A percentile compares a stretch with the other conserved stretches of the same genome.
Evolutionary conservation across 2,888 invertebrate genomes (phyloP).

Genomic region (Morpho deidamia): DNA sequence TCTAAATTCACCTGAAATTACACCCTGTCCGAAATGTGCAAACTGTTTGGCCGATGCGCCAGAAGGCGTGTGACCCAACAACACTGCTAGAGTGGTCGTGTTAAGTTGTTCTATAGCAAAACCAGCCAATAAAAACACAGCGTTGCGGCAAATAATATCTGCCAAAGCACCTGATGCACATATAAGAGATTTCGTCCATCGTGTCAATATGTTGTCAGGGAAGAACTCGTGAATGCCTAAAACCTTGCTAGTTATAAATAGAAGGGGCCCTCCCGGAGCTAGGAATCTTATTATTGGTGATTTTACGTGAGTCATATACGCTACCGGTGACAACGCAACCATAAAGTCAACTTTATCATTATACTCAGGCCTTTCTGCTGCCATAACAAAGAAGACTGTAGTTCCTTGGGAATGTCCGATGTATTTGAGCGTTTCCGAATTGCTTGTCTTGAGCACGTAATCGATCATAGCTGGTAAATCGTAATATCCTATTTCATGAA

Average conservation of each 20-base stretch:
- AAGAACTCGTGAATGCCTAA: slow-evolving; percentile 81
- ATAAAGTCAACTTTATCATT: slow-evolving; percentile 74
- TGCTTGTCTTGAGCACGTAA: slow-evolving; percentile 76
- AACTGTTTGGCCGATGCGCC: slow-evolving; percentile 74
- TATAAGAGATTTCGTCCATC: slow-evolving; percentile 51
- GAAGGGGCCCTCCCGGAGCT: slow-evolving; percentile 37
- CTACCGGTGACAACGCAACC: slow-evolving; percentile 79
- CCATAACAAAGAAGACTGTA: slow-evolving; percentile 78
- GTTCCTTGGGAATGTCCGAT: slow-evolving; percentile 86
- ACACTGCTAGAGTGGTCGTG: slow-evolving; percentile 73
- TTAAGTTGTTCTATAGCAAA: slow-evolving; percentile 77
- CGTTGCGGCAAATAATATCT: slow-evolving; percentile 76
- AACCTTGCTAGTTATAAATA: slow-evolving; percentile 38
- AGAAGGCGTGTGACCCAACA: slow-evolving; percentile 72
- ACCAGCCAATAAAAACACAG: slow-evolving; percentile 80
- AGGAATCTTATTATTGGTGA: slow-evolving; percentile 50
- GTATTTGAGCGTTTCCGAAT: slow-evolving; percentile 76
- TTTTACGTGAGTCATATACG: slow-evolving; percentile 60
- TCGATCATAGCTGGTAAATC: slow-evolving; percentile 91
- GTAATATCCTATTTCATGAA: slow-evolving; percentile 87
- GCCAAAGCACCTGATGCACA: slow-evolving; percentile 63
- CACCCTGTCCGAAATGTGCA: slow-evolving; percentile 73
- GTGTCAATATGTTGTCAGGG: slow-evolving; percentile 75
- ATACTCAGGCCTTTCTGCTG: slow-evolving; percentile 71
- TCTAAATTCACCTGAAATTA: slow-evolving; percentile 45